Evolutionary conservation across 2,797 vertebrate genomes (phyloP).

Genomic region (Myripristis murdjan): DNA sequence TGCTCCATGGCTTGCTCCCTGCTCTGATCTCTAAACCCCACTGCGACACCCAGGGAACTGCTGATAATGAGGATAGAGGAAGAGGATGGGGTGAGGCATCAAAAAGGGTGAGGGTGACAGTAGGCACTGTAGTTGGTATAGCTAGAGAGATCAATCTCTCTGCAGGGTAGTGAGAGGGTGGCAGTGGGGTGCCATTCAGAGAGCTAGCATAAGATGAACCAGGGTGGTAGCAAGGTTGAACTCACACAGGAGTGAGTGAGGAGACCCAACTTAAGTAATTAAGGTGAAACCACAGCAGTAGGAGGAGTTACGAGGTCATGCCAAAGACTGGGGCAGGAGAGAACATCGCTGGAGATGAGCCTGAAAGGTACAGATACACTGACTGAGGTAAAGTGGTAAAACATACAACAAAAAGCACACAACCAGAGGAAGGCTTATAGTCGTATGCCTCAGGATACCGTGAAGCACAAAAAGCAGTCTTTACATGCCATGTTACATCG

Average conservation of each 20-base stretch:
- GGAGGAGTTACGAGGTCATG: constrained; percentile 8
- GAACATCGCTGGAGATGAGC: constrained; percentile 32
- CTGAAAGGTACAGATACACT: constrained; percentile 2
- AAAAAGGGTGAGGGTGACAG: constrained; percentile 32
- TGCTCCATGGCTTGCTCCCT: constrained; percentile 45
- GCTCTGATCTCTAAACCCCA: constrained; percentile 50
- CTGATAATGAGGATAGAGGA: constrained; percentile 43
- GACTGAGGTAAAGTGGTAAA: background rate
- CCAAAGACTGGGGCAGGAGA: constrained; percentile 24
- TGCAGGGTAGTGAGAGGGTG: constrained; percentile 15
- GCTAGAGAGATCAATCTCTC: constrained; percentile 36
- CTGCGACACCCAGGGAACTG: constrained; percentile 29
- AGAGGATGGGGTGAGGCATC: constrained; percentile 30
- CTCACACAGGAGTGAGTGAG: constrained; percentile 32
- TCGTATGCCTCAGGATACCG: constrained; percentile 9
- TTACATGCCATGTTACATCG: constrained; percentile 5
- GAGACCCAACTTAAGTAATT: constrained; percentile 39
- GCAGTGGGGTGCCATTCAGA: constrained; percentile 24
- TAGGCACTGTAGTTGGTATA: background rate
- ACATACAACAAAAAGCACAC: constrained; percentile 22
- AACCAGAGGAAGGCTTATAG: background rate
- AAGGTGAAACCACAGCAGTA: constrained; percentile 24
- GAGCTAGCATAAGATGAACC: constrained; percentile 1
- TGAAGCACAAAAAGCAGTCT: background rate
- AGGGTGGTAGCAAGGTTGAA: constrained; percentile 25